Base-by-base conservation (phyloP, 1,140 invertebrate species). In the Heliconius hermathena region DNA sequence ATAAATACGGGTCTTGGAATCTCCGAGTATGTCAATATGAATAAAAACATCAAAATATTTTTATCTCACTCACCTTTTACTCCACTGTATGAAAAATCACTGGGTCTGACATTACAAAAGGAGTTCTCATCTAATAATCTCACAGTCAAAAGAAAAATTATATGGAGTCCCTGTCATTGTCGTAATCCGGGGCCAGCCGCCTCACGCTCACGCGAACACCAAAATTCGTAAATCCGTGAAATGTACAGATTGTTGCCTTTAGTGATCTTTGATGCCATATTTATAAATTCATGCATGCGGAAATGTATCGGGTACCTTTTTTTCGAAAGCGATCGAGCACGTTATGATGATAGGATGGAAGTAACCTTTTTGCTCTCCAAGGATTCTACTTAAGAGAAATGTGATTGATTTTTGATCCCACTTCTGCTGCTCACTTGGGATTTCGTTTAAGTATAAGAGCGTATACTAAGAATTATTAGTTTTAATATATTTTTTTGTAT, bases 211-310 rank as follows among this genome's bases (percentile, higher is more conserved):
- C 81, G 79, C 83, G 85, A 88, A 87, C 86, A 88, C 88, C 80
- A 82, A 87, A 88, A 90, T 81, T 89, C 85, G 88, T 86, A 88
- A 87, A 82, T 85, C 83, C 87, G 87, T 88, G 82, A 89, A 90
- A 88, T 84, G 77, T 82, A 82, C 82, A 82, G 84, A 85, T 84
- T 84, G 84, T 87, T 86, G 82, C 72, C 70, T 79, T 78, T 81
- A 76, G 22, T 54, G 70, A 52, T 80, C 78, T 57, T 74, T 77
- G 77, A 78, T 81, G 74, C 36, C 71, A 73, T 60, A 71, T 71
- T 78, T 60, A 73, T 73, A 60, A 74, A 74, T 54, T 73, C 73
- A 36, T 70, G 74, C 77, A 49, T 20, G 76, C 72, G 60, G 73
- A 74, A 77, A 81, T 71, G 41, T 74, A 81, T 81, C 57, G 54